phyloP scores from a whole-genome alignment of 2,888 invertebrate genomes.

The Trisateles emortualis region DNA sequence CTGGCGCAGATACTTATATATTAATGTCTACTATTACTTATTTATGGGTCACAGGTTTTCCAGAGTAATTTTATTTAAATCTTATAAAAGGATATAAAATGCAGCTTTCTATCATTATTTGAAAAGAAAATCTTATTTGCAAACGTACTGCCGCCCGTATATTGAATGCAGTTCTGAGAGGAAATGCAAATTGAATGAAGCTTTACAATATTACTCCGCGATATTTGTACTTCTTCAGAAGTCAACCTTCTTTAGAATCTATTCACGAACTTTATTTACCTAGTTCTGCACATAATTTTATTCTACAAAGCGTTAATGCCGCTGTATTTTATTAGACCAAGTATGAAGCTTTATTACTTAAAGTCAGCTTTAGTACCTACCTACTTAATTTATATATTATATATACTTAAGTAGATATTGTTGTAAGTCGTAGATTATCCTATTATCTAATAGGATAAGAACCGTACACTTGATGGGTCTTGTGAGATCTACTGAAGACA shows the following conservation, averaged over 20 bases:
- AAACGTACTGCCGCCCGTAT: slow-evolving; percentile 26
- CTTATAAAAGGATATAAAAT: slow-evolving; percentile 2
- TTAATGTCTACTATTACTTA: neutral
- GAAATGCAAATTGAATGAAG: slow-evolving; percentile 27
- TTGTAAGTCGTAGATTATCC: neutral
- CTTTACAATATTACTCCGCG: slow-evolving; percentile 3
- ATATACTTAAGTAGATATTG: neutral
- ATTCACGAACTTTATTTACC: slow-evolving; percentile 7
- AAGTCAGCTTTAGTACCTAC: no score
- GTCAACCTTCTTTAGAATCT: slow-evolving; percentile 17
- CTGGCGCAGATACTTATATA: neutral
- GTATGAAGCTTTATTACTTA: no score
- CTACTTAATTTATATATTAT: no score
- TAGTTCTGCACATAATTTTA: slow-evolving; percentile 3
- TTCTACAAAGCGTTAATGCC: neutral
- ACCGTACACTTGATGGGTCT: neutral
- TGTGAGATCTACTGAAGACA: neutral
- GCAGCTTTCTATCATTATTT: neutral
- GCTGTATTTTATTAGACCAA: neutral
- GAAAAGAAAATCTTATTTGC: slow-evolving; percentile 40
- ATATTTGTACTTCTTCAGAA: slow-evolving; percentile 5
- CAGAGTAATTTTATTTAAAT: neutral
- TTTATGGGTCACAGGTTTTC: neutral
- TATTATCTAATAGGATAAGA: neutral
- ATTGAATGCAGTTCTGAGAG: slow-evolving; percentile 22